Conservation (phyloP, 2,113 vertebrate species). For the Oncorhynchus nerka region DNA sequence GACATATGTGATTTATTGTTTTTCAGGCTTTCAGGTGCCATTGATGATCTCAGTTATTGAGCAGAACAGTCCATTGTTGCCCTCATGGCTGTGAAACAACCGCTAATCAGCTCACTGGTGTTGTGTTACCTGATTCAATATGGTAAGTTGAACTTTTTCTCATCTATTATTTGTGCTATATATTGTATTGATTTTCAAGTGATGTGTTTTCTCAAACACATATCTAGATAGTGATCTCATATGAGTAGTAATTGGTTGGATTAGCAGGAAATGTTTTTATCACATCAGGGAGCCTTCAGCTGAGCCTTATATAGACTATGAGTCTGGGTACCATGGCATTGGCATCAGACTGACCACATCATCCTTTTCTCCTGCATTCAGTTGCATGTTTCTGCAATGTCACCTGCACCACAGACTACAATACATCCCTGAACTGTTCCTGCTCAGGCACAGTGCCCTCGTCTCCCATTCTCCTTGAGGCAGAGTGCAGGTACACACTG, state of each 20-base stretch:
- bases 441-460: conserved; percentile 33
- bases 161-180: neutral
- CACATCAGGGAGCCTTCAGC: neutral
- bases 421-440: conserved; percentile 46
- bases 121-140: conserved; percentile 17
- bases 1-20: neutral
- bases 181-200: neutral
- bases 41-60: neutral
- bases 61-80: neutral
- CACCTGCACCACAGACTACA: conserved; percentile 59
- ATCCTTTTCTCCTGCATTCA: conserved; percentile 13
- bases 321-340: neutral
- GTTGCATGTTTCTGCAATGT: conserved; percentile 42
- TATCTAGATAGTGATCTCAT: neutral
- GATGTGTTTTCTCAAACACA: no score
- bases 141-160: conserved; percentile 5
- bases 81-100: neutral
- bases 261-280: neutral
- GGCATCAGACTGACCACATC: neutral
- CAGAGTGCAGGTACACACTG: conserved; percentile 51
- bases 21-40: neutral
- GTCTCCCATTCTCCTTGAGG: conserved; percentile 10
- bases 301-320: neutral
- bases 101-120: neutral
- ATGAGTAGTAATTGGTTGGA: neutral